These are phyloP conservation scores for Leptocoma aspasia DNA, from an alignment of 2,113 vertebrate genomes.

Conservation along the genomic window DNA sequence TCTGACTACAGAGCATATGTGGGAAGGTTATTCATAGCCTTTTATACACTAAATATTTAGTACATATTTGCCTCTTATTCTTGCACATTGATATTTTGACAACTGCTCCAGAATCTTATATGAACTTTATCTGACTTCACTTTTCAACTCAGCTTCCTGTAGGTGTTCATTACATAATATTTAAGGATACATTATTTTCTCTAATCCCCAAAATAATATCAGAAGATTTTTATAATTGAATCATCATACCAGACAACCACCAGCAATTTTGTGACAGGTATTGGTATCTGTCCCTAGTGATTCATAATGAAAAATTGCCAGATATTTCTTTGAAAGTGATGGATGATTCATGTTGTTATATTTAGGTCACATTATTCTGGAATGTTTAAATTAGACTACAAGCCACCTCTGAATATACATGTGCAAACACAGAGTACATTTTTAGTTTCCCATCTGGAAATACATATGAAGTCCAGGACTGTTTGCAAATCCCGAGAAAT, in stretches of 20 bases:
- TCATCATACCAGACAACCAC: neutral
- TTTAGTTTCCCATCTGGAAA: conserved; percentile 58
- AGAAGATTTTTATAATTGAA: neutral
- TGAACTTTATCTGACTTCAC: neutral
- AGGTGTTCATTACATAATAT: neutral
- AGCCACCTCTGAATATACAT: neutral
- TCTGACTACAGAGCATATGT: neutral
- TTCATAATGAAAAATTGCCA: conserved; percentile 16
- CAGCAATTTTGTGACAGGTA: neutral
- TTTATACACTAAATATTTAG: neutral
- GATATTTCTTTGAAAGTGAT: conserved; percentile 40
- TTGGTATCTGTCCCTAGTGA: neutral
- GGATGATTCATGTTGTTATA: conserved; percentile 34
- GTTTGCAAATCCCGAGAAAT: conserved; percentile 48
- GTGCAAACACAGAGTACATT: conserved; percentile 34
- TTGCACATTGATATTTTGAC: neutral
- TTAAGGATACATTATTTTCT: neutral
- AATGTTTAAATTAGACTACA: conserved; percentile 50
- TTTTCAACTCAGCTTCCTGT: neutral
- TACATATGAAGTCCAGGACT: neutral
- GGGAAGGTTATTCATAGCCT: neutral
- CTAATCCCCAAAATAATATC: neutral
- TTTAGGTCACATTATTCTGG: conserved; percentile 41
- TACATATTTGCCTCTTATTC: neutral
- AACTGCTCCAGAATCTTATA: neutral